A percentile compares a stretch with the other conserved stretches of the same genome.
Evolutionary conservation across 92 coral and sea anemone genomes (phyloP).

Genomic region (Umimayanthus kanabou): DNA sequence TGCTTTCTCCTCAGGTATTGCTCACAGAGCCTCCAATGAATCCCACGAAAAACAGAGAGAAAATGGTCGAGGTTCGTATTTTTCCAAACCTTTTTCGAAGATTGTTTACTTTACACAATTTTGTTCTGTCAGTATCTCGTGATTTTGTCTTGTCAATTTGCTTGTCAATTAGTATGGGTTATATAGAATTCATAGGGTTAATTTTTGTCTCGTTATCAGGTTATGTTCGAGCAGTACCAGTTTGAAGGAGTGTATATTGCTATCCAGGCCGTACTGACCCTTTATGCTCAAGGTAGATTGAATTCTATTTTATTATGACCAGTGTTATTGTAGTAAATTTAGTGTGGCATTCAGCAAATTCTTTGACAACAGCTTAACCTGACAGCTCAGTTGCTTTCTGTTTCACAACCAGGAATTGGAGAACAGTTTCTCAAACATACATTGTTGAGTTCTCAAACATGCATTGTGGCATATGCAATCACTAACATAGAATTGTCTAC

Average conservation of each 20-base stretch:
- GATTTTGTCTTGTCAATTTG: slow-evolving; percentile 23
- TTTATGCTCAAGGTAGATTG: slow-evolving; percentile 93
- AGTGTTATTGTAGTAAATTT: too few species aligned
- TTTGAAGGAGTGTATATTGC: slow-evolving; percentile 98
- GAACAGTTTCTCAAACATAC: too few species aligned
- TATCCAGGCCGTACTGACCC: slow-evolving; percentile 92
- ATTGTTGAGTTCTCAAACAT: too few species aligned
- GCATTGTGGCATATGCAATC: neutral
- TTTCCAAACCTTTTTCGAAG: neutral
- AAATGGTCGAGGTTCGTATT: slow-evolving; percentile 89
- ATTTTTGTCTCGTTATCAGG: slow-evolving; percentile 56
- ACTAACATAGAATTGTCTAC: neutral
- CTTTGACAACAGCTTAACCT: neutral
- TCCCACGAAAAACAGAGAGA: slow-evolving; percentile 92
- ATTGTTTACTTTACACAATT: neutral
- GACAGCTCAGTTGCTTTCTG: neutral
- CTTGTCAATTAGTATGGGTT: too few species aligned
- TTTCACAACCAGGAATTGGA: neutral
- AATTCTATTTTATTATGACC: too few species aligned
- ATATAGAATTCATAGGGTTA: too few species aligned
- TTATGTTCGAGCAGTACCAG: slow-evolving; percentile 96
- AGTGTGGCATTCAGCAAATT: too few species aligned
- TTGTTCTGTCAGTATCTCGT: neutral
- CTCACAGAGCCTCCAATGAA: slow-evolving; percentile 99
- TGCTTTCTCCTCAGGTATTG: slow-evolving; percentile 69